Conservation (phyloP, 2,113 vertebrate species). For the Takifugu bimaculatus region DNA sequence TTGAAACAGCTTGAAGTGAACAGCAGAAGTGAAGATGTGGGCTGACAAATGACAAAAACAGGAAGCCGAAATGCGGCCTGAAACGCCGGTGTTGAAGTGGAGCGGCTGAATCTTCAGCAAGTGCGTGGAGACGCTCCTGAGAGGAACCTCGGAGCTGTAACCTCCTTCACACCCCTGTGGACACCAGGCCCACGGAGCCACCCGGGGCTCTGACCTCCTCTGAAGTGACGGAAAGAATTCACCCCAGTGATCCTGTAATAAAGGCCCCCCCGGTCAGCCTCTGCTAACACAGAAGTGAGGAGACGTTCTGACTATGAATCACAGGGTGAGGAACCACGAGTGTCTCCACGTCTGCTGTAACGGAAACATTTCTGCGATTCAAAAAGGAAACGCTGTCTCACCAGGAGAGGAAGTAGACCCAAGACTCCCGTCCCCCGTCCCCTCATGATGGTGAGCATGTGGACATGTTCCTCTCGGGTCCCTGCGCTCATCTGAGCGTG, state of each 20-base stretch:
- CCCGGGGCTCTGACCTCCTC: not conserved
- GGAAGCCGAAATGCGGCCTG: not conserved
- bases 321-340: slow-evolving; percentile 12
- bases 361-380: not conserved
- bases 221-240: slow-evolving; percentile 32
- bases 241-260: slow-evolving; percentile 15
- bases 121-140: not conserved
- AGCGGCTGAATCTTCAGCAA: not conserved
- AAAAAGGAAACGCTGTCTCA: slow-evolving; percentile 12
- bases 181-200: not conserved
- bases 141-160: not conserved
- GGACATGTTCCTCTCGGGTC: slow-evolving; percentile 8
- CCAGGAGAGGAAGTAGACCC: not conserved
- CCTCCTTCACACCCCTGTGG: slow-evolving; percentile 29
- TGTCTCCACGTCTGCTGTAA: not conserved
- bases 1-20: no score
- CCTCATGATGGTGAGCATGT: not conserved
- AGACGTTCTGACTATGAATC: not conserved
- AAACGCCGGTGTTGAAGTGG: not conserved
- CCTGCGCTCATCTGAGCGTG: slow-evolving; percentile 1
- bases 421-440: rapidly evolving
- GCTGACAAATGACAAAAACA: not conserved
- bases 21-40: not conserved
- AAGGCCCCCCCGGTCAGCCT: not conserved
- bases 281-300: slow-evolving; percentile 10